Base-by-base conservation (phyloP, 2,797 vertebrate genomes). In the Pseudopleuronectes americanus region DNA sequence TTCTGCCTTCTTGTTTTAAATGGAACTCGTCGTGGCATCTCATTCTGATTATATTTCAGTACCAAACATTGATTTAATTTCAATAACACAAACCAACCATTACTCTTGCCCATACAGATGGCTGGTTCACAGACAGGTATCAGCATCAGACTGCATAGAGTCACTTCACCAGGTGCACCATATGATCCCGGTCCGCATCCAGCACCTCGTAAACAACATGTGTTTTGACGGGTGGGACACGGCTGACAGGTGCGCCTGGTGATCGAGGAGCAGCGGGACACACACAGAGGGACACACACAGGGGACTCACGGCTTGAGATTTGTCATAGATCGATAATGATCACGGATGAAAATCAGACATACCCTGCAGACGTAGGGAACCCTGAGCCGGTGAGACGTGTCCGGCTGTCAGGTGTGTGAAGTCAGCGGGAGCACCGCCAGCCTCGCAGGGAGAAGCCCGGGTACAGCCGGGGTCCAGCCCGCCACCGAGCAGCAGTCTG, bases 271-370 rank as follows among this genome's bases (percentile, higher is more conserved):
- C 75, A 70, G 33, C 62, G 24, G 28, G 8, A 19, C 0, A 48
- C 7, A 23, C 21, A 23, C 75, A 70, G 33, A 58, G 24, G 28
- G 8, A 19, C 0, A 48, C 7, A 13, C 10, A 23, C 23, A 17
- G 10, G 12, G 10, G 2, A 12, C 33, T 13, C n/a, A 22, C 36
- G 24, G 26, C 33, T 19, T 21, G n/a, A 16, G 49, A 43, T 33
- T 54, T 54, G 66, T 1, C n/a, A 51, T 38, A 31, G 3, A 71
- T 61, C 33, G 4, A 17, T 24, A 6, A 47, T 57, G 14, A 74
- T 22, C 43, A 51, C 14, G 10, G 16, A 19, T 3, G 2, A 9
- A 17, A 23, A 57, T 62, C 7, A 49, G 1, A 47, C 17, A 64
- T 5, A 59, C 8, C 31, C 1, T 31, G 49, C 19, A 21, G 3